Conservation (phyloP, 30 jellyfish, hydroid and myxozoan genomes). For the Rhopilema esculentum region DNA sequence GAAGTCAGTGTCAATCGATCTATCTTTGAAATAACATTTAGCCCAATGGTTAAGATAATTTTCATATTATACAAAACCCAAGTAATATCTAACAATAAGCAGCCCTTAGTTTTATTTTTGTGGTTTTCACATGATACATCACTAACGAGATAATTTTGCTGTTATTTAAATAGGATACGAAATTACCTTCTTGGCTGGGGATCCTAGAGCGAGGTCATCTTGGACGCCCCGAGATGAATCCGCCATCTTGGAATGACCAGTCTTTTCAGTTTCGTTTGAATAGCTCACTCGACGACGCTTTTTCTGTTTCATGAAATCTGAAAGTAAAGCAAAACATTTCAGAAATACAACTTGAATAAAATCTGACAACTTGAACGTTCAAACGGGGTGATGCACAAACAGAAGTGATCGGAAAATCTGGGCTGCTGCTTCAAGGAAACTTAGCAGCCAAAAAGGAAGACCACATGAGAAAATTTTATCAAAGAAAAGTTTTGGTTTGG, state of each 20-base stretch:
- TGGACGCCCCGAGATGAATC: constrained; percentile 7
- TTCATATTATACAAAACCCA: no score
- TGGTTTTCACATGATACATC: neutral
- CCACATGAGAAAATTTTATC: no score
- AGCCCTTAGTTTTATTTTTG: neutral
- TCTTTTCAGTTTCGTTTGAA: constrained; percentile 29
- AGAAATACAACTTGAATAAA: no score
- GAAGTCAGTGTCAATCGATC: neutral
- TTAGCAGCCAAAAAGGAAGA: no score
- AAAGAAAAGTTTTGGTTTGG: no score
- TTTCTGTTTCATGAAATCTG: constrained; percentile 72
- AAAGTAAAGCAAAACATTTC: neutral
- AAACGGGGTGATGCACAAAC: no score
- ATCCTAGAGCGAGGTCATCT: constrained; percentile 39
- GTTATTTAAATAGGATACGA: neutral
- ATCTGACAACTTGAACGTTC: neutral
- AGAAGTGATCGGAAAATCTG: no score
- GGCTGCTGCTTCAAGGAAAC: no score
- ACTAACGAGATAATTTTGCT: neutral
- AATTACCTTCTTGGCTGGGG: constrained; percentile 44
- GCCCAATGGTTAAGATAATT: neutral
- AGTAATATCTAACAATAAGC: no score
- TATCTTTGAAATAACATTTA: neutral
- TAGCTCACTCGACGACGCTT: constrained; percentile 64
- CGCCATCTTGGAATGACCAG: neutral